Evolutionary conservation across 2,113 vertebrate genomes (phyloP).

Genomic region (Salminus brasiliensis): DNA sequence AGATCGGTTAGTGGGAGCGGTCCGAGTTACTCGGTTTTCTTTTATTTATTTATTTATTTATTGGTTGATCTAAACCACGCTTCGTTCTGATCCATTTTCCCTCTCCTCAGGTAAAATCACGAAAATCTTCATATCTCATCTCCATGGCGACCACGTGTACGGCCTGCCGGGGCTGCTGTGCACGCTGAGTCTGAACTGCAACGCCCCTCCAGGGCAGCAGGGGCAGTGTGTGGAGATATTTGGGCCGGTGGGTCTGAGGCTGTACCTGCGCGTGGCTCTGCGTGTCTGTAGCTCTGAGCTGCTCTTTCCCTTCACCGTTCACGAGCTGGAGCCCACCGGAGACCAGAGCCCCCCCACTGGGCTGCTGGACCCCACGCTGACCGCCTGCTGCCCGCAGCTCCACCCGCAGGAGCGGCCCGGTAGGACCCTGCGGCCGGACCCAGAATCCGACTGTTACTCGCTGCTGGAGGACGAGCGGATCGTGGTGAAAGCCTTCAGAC

Average conservation of each 20-base stretch:
- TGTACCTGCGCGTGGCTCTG: constrained; percentile 80
- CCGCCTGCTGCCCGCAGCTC: constrained; percentile 40
- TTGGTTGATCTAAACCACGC: too few species aligned
- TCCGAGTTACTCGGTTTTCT: too few species aligned
- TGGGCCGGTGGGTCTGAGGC: constrained; percentile 83
- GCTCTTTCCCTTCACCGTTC: constrained; percentile 85
- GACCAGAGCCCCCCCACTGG: constrained; percentile 86
- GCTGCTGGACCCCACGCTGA: constrained; percentile 56
- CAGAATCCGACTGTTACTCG: constrained; percentile 71
- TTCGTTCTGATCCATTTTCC: constrained; percentile 45
- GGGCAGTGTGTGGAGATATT: constrained; percentile 81
- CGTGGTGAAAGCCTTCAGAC: constrained; percentile 83
- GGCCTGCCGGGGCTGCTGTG: constrained; percentile 93
- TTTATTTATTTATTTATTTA: too few species aligned
- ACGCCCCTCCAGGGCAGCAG: constrained; percentile 57
- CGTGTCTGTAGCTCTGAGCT: constrained; percentile 85
- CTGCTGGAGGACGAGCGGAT: constrained; percentile 83
- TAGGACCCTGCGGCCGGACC: constrained; percentile 72
- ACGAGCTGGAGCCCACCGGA: constrained; percentile 84
- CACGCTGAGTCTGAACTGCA: constrained; percentile 84
- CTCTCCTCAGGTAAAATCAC: constrained; percentile 81
- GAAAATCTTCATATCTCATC: constrained; percentile 94
- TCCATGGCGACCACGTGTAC: constrained; percentile 94
- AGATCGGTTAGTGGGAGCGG: too few species aligned
- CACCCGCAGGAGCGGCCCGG: constrained; percentile 78